Evolutionary conservation across 2,797 vertebrate genomes (phyloP).

Genomic region (Thaleichthys pacificus): DNA sequence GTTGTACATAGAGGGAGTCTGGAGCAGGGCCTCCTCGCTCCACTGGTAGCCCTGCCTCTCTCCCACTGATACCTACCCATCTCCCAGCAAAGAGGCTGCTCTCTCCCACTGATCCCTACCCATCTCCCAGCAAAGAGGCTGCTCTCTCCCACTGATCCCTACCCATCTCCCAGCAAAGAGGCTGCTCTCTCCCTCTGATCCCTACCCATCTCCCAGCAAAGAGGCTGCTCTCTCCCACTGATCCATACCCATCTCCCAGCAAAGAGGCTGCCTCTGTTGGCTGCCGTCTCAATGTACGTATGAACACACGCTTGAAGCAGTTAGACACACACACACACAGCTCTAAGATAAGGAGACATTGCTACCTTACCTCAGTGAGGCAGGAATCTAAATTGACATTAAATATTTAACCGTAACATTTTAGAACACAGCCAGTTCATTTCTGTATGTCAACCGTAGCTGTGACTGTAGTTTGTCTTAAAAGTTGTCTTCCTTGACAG

Average conservation of each 20-base stretch:
- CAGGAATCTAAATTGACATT: too few relatives aligned
- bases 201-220: background rate
- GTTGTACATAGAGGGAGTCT: background rate
- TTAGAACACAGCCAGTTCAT: background rate
- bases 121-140: background rate
- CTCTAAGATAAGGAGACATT: too few relatives aligned
- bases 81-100: background rate
- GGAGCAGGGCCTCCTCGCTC: constrained; percentile 14
- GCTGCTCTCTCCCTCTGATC: constrained; percentile 17
- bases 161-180: background rate
- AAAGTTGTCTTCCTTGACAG: too few relatives aligned
- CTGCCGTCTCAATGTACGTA: constrained; percentile 10
- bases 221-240: constrained; percentile 11
- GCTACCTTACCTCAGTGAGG: too few relatives aligned
- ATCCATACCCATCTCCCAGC: background rate
- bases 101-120: constrained; percentile 4
- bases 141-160: constrained; percentile 14
- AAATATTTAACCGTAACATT: too few relatives aligned
- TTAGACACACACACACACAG: background rate
- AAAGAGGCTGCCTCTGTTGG: background rate
- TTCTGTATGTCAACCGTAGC: too few relatives aligned
- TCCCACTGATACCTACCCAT: background rate
- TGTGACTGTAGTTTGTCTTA: too few relatives aligned
- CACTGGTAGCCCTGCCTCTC: constrained; percentile 21
- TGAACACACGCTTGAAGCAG: background rate